A percentile compares a stretch with the other conserved stretches of the same genome.
phyloP scores from a whole-genome alignment of 2,888 invertebrate species.

The Amblyteles armatorius region DNA sequence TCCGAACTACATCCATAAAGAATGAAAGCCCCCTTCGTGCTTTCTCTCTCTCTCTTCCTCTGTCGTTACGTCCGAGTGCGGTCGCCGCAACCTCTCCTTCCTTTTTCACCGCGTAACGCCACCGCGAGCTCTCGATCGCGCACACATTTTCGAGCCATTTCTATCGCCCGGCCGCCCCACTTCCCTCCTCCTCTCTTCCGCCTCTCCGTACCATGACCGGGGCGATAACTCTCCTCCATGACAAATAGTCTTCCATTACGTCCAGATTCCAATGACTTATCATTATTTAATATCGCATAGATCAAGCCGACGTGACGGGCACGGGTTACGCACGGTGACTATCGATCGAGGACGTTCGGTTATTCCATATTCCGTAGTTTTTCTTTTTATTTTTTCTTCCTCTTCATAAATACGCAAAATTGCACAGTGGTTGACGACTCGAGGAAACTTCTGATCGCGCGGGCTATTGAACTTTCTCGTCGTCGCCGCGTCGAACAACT shows the following conservation, averaged over 20 bases:
- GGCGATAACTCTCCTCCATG: slow-evolving; percentile 5
- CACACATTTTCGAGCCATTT: slow-evolving; percentile 17
- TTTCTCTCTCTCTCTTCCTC: slow-evolving; percentile 35
- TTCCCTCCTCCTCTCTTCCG: not conserved
- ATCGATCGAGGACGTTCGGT: slow-evolving; percentile 5
- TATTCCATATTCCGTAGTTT: not conserved
- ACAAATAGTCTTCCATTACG: slow-evolving; percentile 27
- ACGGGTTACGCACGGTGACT: not conserved
- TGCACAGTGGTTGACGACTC: slow-evolving; percentile 3
- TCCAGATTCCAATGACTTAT: slow-evolving; percentile 33
- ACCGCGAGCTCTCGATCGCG: slow-evolving; percentile 26
- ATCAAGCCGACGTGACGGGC: not conserved
- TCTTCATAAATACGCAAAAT: slow-evolving; percentile 31
- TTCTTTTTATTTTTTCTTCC: not conserved
- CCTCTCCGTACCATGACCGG: not conserved
- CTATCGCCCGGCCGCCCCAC: not conserved
- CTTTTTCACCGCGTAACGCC: slow-evolving; percentile 30
- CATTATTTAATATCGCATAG: slow-evolving; percentile 35
- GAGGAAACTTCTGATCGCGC: slow-evolving; percentile 28
- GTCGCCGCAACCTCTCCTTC: slow-evolving; percentile 23
- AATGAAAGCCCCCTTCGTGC: slow-evolving; percentile 61
- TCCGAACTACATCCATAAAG: slow-evolving; percentile 70
- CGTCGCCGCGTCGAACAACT: slow-evolving; percentile 9
- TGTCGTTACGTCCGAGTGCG: slow-evolving; percentile 50
- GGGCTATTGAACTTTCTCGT: slow-evolving; percentile 66